Base-by-base conservation (phyloP, 2,888 invertebrate genomes). In the Campoplex capitator region DNA sequence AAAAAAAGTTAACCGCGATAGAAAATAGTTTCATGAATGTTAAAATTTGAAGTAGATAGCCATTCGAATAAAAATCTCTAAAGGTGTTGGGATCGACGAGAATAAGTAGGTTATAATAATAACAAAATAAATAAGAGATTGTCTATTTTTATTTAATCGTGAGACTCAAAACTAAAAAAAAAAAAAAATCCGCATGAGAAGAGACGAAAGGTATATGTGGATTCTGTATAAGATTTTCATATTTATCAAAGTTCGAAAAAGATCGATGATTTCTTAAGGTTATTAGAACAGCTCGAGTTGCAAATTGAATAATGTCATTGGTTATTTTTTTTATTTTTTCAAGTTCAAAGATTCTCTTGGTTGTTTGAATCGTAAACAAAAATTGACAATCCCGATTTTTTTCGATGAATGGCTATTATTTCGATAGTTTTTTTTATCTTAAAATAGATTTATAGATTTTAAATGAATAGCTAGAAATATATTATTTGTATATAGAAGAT, bases 381-480 rank as follows among this genome's bases (percentile, higher is more conserved):
- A 18, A 71, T 71, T 71, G 32, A 51, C 51, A 51, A 71, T 32
- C 71, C 32, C 48, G 28, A 9, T 23, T 23, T 23, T 23, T 23
- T 23, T 23, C 6, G 3, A 32, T 18, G 51, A 0, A 23, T 23
- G 23, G 23, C 23, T 23, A 51, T 51, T 71, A 71, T 71, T 51
- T 71, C 71, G 9, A 32, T 16, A 71, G 71, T 71, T 35, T 32
- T 32, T 71, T 48, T 23, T 23, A 23, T 71, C 56, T 74, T 74
- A 62, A 62, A 62, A 58, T 62, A 58, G 23, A 45, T 13, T 2
- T 73, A 56, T 54, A 56, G 9, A 56, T 23, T 73, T 51, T 35
- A 74, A 38, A 56, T 56, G 23, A 35, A 38, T 42, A 74, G 7
- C 56, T 7, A 38, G 38, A 54, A 28, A 71, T 54, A 54, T 28